Evolutionary conservation across 1,140 invertebrate genomes (phyloP), one percentile per base, ranked within the genome.

Genomic region (Pemphigus obesinymphae): DNA sequence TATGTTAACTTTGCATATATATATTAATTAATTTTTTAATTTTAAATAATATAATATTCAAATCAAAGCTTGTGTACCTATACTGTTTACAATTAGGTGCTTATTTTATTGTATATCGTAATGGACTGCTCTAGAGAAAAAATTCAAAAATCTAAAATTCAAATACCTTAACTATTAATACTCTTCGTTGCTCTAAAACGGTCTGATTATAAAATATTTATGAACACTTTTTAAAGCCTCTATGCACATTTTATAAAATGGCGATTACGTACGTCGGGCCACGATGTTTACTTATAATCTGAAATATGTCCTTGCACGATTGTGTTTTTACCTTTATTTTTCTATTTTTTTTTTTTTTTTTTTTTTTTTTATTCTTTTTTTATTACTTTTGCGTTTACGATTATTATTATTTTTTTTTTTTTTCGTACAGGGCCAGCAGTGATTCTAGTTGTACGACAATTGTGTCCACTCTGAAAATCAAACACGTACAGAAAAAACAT

Each of bases 401-500:
- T 7, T 73, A 26, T 31, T 70, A 8, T 34, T 15, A 20, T 8
- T 50, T 72, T 73, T 29, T 50, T 29, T 73, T 4, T 0, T 31
- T 11, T 31, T 7, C 40, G 3, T 7, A 8, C 85, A 88, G 87
- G 72, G 85, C 84, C 66, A 88, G 88, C 84, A 83, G 85, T 15
- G 86, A 85, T 26, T 82, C 83, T 23, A 84, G 82, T 13, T 83
- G 85, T 20, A 86, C 86, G 34, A 85, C 85, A 26, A 85, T 86
- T 1, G 84, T 85, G 43, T 86, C 88, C 8, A 86, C 85, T 37
- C 85, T 89, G 43, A 88, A 87, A 31, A 85, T 89, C 76, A 83
- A 85, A 29, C 87, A 87, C 75, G 86, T 88, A n/a, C 85, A 87
- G 83, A 88, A 86, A 83, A 84, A 84, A 20, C 87, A 89, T 84